These are phyloP conservation scores for Pogonognathellus flavescens DNA, from an alignment of 1,140 invertebrate species.

Conservation along the genomic window DNA sequence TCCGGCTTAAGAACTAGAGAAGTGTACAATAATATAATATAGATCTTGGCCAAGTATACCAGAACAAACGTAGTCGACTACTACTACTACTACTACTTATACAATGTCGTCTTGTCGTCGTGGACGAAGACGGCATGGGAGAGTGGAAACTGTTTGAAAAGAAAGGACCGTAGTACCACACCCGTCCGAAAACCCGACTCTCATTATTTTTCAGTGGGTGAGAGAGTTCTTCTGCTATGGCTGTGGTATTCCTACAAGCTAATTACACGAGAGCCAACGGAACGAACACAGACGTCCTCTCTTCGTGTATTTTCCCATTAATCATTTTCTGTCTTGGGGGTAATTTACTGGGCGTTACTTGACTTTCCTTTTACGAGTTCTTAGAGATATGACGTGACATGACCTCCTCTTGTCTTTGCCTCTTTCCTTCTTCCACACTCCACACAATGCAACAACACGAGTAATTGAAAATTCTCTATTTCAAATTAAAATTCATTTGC, in stretches of 20 bases:
- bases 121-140: too few species aligned
- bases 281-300: slow-evolving; percentile 7
- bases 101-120: too few species aligned
- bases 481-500: slow-evolving; percentile 10
- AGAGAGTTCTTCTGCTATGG: too few species aligned
- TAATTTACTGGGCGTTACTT: slow-evolving; percentile 48
- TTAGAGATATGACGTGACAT: background rate
- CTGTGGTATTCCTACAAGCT: background rate
- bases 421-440: background rate
- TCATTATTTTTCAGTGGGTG: too few species aligned
- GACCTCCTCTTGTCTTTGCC: background rate
- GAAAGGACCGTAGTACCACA: too few species aligned
- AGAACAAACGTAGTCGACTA: too few species aligned
- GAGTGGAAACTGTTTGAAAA: too few species aligned
- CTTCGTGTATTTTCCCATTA: slow-evolving; percentile 42
- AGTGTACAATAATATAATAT: too few species aligned
- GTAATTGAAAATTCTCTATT: background rate
- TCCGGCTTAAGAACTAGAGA: too few species aligned
- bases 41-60: too few species aligned
- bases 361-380: background rate
- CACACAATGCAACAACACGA: background rate
- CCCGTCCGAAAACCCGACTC: too few species aligned
- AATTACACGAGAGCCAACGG: background rate
- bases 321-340: slow-evolving; percentile 42
- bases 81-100: too few species aligned